These are phyloP conservation scores for Melanotaenia pygmaea DNA, from an alignment of 2,797 vertebrate genomes.

Conservation along the genomic window DNA sequence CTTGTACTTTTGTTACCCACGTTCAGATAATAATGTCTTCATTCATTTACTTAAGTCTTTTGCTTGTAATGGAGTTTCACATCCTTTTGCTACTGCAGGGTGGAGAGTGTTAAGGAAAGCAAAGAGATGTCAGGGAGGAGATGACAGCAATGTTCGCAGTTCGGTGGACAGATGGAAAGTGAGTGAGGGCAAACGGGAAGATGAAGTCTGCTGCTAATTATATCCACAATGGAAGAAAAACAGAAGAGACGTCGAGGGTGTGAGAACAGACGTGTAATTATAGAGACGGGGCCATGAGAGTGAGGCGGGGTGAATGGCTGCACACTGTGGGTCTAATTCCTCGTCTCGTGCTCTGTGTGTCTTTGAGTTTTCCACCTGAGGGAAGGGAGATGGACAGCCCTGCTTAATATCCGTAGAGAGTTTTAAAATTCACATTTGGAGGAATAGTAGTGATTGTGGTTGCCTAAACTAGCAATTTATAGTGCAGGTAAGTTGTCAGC, in stretches of 20 bases:
- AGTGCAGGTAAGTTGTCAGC: conserved; percentile 62
- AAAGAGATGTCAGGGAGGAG: conserved; percentile 1
- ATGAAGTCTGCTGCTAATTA: conserved; percentile 66
- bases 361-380: conserved; percentile 46
- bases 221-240: conserved; percentile 72
- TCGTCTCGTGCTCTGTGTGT: conserved; percentile 24
- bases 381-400: conserved; percentile 28
- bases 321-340: conserved; percentile 62
- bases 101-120: conserved; percentile 1
- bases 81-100: neutral
- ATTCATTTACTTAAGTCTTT: neutral
- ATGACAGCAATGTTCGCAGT: conserved; percentile 1
- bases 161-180: conserved; percentile 34
- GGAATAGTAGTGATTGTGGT: conserved; percentile 72
- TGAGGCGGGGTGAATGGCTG: conserved; percentile 52
- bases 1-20: neutral
- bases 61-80: neutral
- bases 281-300: conserved; percentile 53
- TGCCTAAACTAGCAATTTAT: conserved; percentile 62
- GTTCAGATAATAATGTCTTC: neutral
- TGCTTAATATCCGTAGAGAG: conserved; percentile 37
- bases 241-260: conserved; percentile 47
- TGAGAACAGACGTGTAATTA: conserved; percentile 68
- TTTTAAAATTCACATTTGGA: conserved; percentile 56
- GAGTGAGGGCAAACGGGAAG: conserved; percentile 39